Conservation (phyloP, 2,797 vertebrate genomes). For the Eidolon dupreanum region DNA sequence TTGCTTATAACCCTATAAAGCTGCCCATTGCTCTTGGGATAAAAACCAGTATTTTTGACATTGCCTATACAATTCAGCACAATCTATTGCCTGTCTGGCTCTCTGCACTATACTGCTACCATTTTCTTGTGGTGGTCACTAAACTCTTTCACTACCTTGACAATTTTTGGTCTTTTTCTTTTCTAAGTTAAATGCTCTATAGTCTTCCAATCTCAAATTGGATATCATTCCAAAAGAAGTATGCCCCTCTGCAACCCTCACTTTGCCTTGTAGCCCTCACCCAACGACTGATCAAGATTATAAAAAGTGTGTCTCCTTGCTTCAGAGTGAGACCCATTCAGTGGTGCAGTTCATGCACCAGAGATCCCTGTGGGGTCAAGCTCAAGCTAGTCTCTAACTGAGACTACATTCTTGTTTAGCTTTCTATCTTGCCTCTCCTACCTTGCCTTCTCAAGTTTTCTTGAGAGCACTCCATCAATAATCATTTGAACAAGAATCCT, state of each 20-base stretch:
- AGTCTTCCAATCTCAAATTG: neutral
- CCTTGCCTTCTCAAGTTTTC: neutral
- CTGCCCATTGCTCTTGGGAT: neutral
- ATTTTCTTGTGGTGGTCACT: neutral
- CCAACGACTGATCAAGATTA: neutral
- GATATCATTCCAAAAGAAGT: neutral
- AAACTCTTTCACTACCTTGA: neutral
- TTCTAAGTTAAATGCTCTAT: neutral
- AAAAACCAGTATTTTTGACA: neutral
- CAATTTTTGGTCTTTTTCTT: neutral
- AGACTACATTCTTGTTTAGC: neutral
- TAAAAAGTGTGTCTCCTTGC: neutral
- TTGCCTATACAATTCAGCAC: neutral
- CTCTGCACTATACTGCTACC: fast-evolving
- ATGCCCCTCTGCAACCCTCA: neutral
- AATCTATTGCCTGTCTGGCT: neutral
- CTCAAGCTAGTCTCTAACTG: neutral
- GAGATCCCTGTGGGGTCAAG: neutral
- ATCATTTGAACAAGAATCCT: neutral
- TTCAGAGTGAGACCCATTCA: neutral
- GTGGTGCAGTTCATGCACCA: fast-evolving
- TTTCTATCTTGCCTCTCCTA: neutral
- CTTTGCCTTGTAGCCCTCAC: neutral
- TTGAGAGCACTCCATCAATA: neutral
- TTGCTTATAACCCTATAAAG: neutral